These are phyloP conservation scores for Oceanodroma leucorhoa DNA, from an alignment of 2,797 vertebrate genomes.

Conservation along the genomic window DNA sequence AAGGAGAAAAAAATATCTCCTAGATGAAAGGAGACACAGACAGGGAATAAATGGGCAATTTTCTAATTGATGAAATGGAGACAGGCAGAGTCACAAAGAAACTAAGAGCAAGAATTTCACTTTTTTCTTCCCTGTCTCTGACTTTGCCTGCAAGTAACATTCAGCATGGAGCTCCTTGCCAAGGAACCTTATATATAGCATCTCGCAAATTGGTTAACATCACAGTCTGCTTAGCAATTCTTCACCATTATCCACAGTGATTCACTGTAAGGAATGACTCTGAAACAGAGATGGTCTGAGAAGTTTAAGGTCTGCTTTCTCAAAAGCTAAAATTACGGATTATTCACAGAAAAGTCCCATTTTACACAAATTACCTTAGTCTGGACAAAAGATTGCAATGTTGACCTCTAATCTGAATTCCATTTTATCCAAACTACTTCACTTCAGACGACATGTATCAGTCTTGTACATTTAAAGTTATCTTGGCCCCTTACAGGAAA, in stretches of 20 bases:
- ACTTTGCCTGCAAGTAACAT: conserved; percentile 11
- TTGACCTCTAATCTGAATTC: conserved; percentile 59
- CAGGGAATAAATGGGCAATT: conserved; percentile 64
- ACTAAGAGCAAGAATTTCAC: conserved; percentile 21
- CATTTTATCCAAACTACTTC: conserved; percentile 38
- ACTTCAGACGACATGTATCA: conserved; percentile 24
- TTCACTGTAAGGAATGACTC: conserved; percentile 26
- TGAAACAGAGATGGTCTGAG: conserved; percentile 28
- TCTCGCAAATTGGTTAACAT: conserved; percentile 59
- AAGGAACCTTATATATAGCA: conserved; percentile 10
- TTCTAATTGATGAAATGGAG: conserved; percentile 66
- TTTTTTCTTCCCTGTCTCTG: conserved; percentile 11
- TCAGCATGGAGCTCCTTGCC: conserved; percentile 11
- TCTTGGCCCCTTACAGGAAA: not conserved
- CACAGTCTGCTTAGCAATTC: conserved; percentile 44
- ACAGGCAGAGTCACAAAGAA: conserved; percentile 35
- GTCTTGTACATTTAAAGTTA: conserved; percentile 47
- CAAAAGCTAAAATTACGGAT: conserved; percentile 51
- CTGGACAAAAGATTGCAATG: conserved; percentile 63
- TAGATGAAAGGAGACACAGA: conserved; percentile 57
- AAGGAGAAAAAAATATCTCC: conserved; percentile 10
- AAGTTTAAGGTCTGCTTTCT: conserved; percentile 56
- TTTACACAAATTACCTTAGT: conserved; percentile 59
- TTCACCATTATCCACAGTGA: not conserved
- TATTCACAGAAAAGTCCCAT: conserved; percentile 53